Conservation (phyloP, 2,888 invertebrate genomes). For the Ochropleura plecta region DNA sequence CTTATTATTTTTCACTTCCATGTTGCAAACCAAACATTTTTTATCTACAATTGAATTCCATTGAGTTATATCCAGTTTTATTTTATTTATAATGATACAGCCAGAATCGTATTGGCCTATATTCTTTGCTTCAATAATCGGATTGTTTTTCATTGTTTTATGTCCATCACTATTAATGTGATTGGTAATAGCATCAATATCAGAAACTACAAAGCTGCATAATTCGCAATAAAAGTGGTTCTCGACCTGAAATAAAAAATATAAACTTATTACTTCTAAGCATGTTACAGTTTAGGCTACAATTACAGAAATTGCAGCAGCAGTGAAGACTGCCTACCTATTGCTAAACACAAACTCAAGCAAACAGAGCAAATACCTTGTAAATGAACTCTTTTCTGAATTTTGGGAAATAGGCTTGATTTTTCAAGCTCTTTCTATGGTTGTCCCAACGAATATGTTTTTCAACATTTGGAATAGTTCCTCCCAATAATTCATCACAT, state of each 20-base stretch:
- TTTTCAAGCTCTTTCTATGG: conserved; percentile 74
- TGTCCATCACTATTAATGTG: conserved; percentile 74
- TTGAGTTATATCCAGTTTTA: conserved; percentile 67
- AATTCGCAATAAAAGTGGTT: conserved; percentile 76
- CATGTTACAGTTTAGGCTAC: neutral
- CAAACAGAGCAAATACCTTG: conserved; percentile 71
- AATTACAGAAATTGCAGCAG: neutral
- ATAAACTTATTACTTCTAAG: too few relatives aligned
- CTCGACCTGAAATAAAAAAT: conserved; percentile 71
- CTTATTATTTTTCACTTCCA: conserved; percentile 48
- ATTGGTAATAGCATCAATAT: conserved; percentile 54
- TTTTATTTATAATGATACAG: conserved; percentile 66
- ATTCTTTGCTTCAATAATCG: conserved; percentile 44
- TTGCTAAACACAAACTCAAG: neutral
- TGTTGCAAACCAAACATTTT: conserved; percentile 74
- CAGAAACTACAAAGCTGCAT: conserved; percentile 71
- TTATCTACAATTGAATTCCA: conserved; percentile 76
- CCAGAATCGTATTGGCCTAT: conserved; percentile 61
- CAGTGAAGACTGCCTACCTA: neutral
- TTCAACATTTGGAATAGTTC: conserved; percentile 67
- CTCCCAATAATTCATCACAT: conserved; percentile 75
- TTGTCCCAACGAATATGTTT: conserved; percentile 80
- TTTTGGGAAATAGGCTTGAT: conserved; percentile 66
- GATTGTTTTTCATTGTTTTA: conserved; percentile 65
- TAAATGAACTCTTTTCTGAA: conserved; percentile 75